Evolutionary conservation across 1,140 invertebrate genomes (phyloP), one percentile per base, ranked within the genome.

Genomic region (Epicauta chinensis): DNA sequence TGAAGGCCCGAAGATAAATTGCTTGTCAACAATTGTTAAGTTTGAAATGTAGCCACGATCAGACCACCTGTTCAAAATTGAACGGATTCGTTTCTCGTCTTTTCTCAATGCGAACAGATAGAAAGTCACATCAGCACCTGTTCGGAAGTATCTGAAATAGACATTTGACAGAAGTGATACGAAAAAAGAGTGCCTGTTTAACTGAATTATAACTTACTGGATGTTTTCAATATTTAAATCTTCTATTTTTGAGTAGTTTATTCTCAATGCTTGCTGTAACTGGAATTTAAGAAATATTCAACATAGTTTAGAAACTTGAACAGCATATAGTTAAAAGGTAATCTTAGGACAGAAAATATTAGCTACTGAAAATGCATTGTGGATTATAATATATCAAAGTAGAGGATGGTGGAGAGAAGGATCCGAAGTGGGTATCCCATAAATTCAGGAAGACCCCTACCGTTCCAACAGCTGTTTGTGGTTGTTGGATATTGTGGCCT

Each of bases 21-120:
- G 60, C 45, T 60, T 62, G 30, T 64, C 60, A 9, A 79, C 75
- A n/a, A 84, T 66, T 14, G 76, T 76, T 50, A 83, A 74, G 62
- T 83, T 81, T 34, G 76, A 79, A 31, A 83, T 75, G 30, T 77
- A 75, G 39, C 80, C 79, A 15, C 76, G 73, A 51, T 83, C 79
- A 38, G 79, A 76, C 69, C 83, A 76, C 57, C 73, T 73, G 51
- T 77, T 78, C 7, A 83, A 71, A 46, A 78, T 75, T 37, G 81
- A 77, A 35, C 78, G 74, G 48, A 84, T 77, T 60, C 76, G 77
- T 50, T 75, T 76, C 0, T 78, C 77, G 45, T 84, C 81, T 4
- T 74, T 74, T 15, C 79, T 77, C 23, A 72, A 68, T 13, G 75
- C 78, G 41, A 79, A 77, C 59, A 84, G 80, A 63, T 82, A 75